Conservation (phyloP, 2,797 vertebrate species). For the Orestias chungarensis region DNA sequence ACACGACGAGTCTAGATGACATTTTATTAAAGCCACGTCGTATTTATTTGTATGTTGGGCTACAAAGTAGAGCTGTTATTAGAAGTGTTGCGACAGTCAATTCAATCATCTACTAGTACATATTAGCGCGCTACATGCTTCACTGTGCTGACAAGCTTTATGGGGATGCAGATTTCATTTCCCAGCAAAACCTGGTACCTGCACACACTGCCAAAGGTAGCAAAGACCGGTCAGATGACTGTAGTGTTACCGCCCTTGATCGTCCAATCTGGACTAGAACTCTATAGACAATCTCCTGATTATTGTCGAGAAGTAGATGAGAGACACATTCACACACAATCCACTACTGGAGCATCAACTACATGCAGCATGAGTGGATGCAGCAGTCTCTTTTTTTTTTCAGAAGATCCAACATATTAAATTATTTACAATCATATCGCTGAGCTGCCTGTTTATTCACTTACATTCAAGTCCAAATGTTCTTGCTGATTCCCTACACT, state of each 20-base stretch:
- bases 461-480: background rate
- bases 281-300: background rate
- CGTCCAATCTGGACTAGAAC: background rate
- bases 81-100: background rate
- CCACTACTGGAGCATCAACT: no score
- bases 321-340: background rate
- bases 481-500: background rate
- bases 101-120: background rate
- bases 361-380: no score
- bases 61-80: background rate
- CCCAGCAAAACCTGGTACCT: background rate
- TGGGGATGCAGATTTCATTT: background rate
- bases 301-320: background rate
- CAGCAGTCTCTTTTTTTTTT: background rate
- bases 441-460: background rate
- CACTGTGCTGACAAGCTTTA: background rate
- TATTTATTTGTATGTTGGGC: background rate
- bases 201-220: background rate
- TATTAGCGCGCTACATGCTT: no score
- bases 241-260: no score
- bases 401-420: background rate
- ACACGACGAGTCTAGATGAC: constrained; percentile 1
- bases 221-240: background rate
- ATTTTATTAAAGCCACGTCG: background rate
- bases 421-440: background rate